A percentile compares a stretch with the other conserved stretches of the same genome.
phyloP scores from a whole-genome alignment of 1,140 invertebrate genomes.

The Contarinia nasturtii region DNA sequence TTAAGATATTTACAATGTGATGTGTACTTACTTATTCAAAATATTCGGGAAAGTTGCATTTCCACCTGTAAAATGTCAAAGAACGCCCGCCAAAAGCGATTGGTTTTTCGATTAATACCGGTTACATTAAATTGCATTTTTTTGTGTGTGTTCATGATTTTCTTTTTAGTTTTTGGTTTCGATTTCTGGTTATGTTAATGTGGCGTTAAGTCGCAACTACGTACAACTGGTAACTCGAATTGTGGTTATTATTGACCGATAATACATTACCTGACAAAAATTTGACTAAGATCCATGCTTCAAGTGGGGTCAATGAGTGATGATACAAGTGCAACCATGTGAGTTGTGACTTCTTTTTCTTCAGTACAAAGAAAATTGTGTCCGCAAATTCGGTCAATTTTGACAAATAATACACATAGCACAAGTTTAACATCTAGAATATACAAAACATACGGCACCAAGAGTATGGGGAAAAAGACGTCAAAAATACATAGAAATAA shows the following conservation, averaged over 20 bases:
- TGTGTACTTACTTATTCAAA: conserved; percentile 48
- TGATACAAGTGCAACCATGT: conserved; percentile 87
- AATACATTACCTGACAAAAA: conserved; percentile 62
- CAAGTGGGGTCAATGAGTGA: conserved; percentile 83
- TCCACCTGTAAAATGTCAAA: conserved; percentile 40
- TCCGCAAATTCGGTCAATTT: conserved; percentile 93
- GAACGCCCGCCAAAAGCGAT: neutral
- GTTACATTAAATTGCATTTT: neutral
- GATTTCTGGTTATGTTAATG: no score
- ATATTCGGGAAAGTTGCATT: conserved; percentile 82
- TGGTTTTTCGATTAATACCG: neutral
- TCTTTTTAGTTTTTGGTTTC: neutral
- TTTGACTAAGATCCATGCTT: conserved; percentile 89
- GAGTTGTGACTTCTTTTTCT: conserved; percentile 86
- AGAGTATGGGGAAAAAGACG: conserved; percentile 16
- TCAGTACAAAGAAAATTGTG: conserved; percentile 79
- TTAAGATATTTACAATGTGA: no score
- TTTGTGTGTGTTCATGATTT: neutral
- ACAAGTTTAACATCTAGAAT: conserved; percentile 63
- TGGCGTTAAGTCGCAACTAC: neutral
- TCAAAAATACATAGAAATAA: no score
- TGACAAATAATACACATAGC: conserved; percentile 95
- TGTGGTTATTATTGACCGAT: neutral
- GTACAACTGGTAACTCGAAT: neutral
- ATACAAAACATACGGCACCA: no score